These are phyloP conservation scores for Incurvaria masculella DNA, from an alignment of 2,888 invertebrate genomes.

Conservation along the genomic window DNA sequence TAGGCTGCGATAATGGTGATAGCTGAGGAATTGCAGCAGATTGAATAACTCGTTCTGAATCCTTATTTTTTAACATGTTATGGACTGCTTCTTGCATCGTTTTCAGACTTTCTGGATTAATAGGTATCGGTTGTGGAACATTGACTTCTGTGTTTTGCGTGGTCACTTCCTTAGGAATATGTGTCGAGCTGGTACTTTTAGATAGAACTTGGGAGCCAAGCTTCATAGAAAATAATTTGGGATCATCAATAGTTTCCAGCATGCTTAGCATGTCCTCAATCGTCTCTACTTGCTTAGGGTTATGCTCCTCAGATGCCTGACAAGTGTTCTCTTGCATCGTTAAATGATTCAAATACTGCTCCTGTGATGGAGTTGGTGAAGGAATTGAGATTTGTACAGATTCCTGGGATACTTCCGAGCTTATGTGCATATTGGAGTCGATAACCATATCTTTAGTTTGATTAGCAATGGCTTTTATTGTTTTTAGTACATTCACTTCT, in stretches of 20 bases:
- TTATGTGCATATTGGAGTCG: conserved; percentile 54
- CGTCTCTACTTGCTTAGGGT: conserved; percentile 57
- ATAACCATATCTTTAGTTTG: conserved; percentile 56
- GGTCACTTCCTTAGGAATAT: background rate
- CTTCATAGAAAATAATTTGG: conserved; percentile 25
- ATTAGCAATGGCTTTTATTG: conserved; percentile 53
- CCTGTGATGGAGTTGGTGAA: conserved; percentile 63
- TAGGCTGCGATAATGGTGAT: conserved; percentile 69
- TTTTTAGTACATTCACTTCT: conserved; percentile 46
- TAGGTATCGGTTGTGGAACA: background rate
- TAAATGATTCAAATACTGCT: conserved; percentile 61
- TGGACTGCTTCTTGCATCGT: conserved; percentile 15
- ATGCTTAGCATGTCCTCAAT: conserved; percentile 69
- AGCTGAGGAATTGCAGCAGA: conserved; percentile 62
- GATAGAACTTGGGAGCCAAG: background rate
- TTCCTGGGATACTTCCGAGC: conserved; percentile 57
- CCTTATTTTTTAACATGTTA: conserved; percentile 25
- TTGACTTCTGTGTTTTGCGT: background rate
- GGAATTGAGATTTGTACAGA: conserved; percentile 66
- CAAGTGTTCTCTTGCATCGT: conserved; percentile 57
- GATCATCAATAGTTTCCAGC: conserved; percentile 61
- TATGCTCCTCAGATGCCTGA: conserved; percentile 48
- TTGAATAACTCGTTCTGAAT: conserved; percentile 36
- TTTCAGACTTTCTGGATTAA: background rate
- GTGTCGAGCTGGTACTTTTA: background rate